Evolutionary conservation across 2,797 vertebrate genomes (phyloP), one percentile per base, ranked within the genome.

Genomic region (Anniella stebbinsi): DNA sequence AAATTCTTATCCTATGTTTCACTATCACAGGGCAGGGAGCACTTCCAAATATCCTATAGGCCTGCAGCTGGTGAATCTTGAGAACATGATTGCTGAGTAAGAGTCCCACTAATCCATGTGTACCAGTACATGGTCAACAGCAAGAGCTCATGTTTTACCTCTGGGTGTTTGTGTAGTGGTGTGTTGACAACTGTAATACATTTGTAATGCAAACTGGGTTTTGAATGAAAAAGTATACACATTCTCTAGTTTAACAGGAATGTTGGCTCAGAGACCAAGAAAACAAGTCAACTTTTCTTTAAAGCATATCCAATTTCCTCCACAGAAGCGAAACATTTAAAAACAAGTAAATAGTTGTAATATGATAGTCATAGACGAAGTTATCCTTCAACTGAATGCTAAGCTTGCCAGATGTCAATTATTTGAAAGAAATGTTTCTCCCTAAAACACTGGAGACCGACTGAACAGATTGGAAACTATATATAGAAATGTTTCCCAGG

Each of bases 121-220:
- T 60, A 38, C 9, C n/a, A 57, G 11, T 25, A 81, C 2, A 23
- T 12, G 57, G 72, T 73, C 38, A 76, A n/a, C 54, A 81, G 33
- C 21, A 81, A 45, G 30, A 17, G 28, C 67, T 70, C 21, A 54
- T 54, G 17, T 91, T 78, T 89, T 60, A 88, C 83, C 90, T 92
- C 60, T 0, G 0, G 87, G 72, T 96, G 93, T 95, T 95, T 96
- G 88, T 93, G 92, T 93, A 91, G 81, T 84, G 90, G 86, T 85
- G 93, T 87, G 89, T 36, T 96, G 95, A 96, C 94, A 96, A 97
- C 94, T 95, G 91, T 89, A 95, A 92, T 91, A 90, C 95, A 94
- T 97, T 96, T 97, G 96, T 85, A 95, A 96, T 95, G 94, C 94
- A 96, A 95, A 94, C 90, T 3, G 1, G 94, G 94, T 95, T 95